These are phyloP conservation scores for Aix galericulata DNA, from an alignment of 2,113 vertebrate species.

Conservation along the genomic window DNA sequence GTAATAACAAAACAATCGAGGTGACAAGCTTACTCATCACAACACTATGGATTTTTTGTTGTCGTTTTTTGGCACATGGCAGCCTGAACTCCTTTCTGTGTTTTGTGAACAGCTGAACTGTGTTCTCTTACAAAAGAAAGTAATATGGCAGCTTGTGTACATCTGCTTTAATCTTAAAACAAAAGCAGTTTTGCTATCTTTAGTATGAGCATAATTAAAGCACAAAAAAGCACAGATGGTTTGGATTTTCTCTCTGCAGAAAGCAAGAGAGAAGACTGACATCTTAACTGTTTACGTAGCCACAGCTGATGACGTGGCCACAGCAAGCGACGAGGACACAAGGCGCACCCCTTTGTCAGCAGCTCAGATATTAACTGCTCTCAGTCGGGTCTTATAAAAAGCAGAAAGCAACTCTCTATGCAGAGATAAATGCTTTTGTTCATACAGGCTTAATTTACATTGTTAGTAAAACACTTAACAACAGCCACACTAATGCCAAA, in stretches of 20 bases:
- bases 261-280: constrained; percentile 41
- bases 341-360: constrained; percentile 34
- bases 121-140: constrained; percentile 63
- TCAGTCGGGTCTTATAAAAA: neutral
- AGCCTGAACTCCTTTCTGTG: constrained; percentile 46
- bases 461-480: constrained; percentile 35
- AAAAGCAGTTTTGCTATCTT: constrained; percentile 67
- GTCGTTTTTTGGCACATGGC: neutral
- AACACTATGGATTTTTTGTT: neutral
- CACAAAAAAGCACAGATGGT: constrained; percentile 69
- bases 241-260: constrained; percentile 54
- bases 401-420: neutral
- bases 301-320: neutral
- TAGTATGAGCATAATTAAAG: constrained; percentile 38
- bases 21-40: constrained; percentile 11
- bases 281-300: constrained; percentile 55
- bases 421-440: constrained; percentile 23
- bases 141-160: constrained; percentile 61
- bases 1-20: constrained; percentile 21
- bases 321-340: neutral
- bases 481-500: neutral
- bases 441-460: constrained; percentile 1
- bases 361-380: neutral
- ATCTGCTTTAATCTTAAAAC: constrained; percentile 75
- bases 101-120: constrained; percentile 58